Base-by-base conservation (phyloP, 2,797 vertebrate species). In the Pterois miles region DNA sequence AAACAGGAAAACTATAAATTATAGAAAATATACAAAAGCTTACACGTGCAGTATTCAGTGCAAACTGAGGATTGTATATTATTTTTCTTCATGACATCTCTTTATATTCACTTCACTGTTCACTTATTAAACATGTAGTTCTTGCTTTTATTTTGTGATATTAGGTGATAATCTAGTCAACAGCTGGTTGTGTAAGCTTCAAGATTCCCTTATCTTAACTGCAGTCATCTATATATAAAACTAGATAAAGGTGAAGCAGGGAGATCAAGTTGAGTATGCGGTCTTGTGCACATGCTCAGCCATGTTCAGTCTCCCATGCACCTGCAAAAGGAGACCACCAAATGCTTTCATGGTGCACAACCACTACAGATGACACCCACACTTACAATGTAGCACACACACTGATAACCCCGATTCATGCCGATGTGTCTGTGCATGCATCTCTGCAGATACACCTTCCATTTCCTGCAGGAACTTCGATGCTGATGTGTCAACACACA, bases 381-480 rank as follows among this genome's bases (percentile, higher is more conserved):
- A 38, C 10, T 13, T 8, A 22, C 4, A 56, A 4, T 10, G n/a
- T 6, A 48, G 16, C 48, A 40, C 10, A 50, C 46, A 22, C 18
- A 4, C 6, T 13, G 58, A 65, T 53, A 63, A 67, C 5, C 60
- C 36, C 9, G 5, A 14, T 13, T 65, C 54, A 38, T 59, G 52
- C 36, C 34, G 16, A 10, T 46, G 9, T 18, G 27, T 40, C n/a
- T 25, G 68, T 78, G 84, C 59, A 20, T 65, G 81, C 83, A 72
- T 64, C 54, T 74, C 84, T 90, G 88, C 92, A 90, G 63, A 84
- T 71, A 85, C 78, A 85, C 4, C 54, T 78, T 86, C 71, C 56
- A 80, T 82, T 92, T 93, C 91, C 90, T 90, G 89, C 85, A 79
- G 72, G 33, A 85, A 71, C 78, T 52, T 13, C n/a, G 9, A 77